Percentiles rank a stretch among this genome's conserved stretches.
Conservation (phyloP, 2,113 vertebrate species). For the rat (Rattus norvegicus) region GRCr8 NC_086019.1:137880001-137880500, state of each 20-base stretch:
- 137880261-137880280: background rate
- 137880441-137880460: background rate
- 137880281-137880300: background rate
- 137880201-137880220: background rate
- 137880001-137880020: background rate
- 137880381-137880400: background rate
- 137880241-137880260: background rate
- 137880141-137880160: background rate
- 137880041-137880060: background rate
- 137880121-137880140: background rate
- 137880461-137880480: conserved; percentile 5
- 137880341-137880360: background rate
- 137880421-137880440: background rate
- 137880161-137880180: background rate
- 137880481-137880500: conserved; percentile 26
- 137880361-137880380: background rate
- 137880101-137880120: background rate
- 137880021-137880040: background rate
- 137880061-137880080: background rate
- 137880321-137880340: background rate
- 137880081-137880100: background rate
- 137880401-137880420: conserved; percentile 23
- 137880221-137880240: background rate
- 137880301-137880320: background rate
- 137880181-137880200: background rate